Conservation (phyloP, 1,140 invertebrate genomes). For the Cotesia typhae region DNA sequence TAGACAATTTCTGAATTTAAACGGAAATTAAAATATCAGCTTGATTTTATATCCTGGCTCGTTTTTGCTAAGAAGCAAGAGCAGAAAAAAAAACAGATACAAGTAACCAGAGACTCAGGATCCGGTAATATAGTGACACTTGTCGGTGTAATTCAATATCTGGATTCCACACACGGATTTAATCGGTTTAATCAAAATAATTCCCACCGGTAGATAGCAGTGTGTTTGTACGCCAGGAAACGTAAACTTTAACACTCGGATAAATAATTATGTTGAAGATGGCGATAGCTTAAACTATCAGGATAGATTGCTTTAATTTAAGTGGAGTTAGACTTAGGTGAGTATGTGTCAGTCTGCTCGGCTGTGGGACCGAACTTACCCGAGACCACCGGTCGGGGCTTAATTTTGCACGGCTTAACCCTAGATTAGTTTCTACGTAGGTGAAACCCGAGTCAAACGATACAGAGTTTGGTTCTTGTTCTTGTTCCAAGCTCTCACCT, state of each 20-base stretch:
- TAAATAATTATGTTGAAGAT: slow-evolving; percentile 40
- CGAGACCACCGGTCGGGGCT: slow-evolving; percentile 41
- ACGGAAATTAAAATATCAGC: no score
- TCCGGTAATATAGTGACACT: slow-evolving; percentile 51
- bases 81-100: slow-evolving; percentile 48
- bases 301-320: slow-evolving; percentile 63
- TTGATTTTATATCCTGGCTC: no score
- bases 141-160: slow-evolving; percentile 61
- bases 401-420: slow-evolving; percentile 43
- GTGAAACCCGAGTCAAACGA: no score
- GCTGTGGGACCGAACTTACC: slow-evolving; percentile 30
- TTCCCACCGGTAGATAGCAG: slow-evolving; percentile 35
- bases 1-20: no score
- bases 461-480: no score
- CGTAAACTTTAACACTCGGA: slow-evolving; percentile 19
- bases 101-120: slow-evolving; percentile 54
- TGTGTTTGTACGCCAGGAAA: neutral
- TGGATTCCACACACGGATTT: slow-evolving; percentile 44
- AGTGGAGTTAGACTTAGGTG: slow-evolving; percentile 53
- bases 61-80: neutral
- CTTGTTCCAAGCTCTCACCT: no score
- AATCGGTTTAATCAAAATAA: slow-evolving; percentile 52
- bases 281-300: slow-evolving; percentile 50
- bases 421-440: slow-evolving; percentile 45
- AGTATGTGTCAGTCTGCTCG: neutral